Evolutionary conservation across 2,888 invertebrate genomes (phyloP).

Genomic region (Pollenia griseotomentosa): DNA sequence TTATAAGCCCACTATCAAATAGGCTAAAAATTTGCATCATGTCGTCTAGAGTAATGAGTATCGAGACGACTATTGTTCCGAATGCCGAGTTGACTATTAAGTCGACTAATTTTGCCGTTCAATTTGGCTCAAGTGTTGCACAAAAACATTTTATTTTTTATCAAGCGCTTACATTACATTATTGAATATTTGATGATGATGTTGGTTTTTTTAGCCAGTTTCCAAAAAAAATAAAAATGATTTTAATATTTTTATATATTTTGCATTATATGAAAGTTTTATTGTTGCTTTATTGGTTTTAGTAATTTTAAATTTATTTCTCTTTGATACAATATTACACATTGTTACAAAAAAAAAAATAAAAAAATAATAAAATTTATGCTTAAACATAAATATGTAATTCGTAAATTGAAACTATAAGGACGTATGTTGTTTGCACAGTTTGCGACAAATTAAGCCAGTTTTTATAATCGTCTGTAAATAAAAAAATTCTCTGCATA

Average conservation of each 20-base stretch:
- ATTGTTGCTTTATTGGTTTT: conserved; percentile 2
- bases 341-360: neutral
- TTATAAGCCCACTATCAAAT: no score
- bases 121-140: neutral
- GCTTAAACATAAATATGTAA: neutral
- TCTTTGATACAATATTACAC: conserved; percentile 29
- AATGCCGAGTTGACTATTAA: no score
- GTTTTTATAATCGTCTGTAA: no score
- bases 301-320: conserved; percentile 14
- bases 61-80: no score
- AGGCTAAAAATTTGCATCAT: no score
- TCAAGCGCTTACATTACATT: neutral
- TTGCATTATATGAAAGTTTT: neutral
- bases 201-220: conserved; percentile 19
- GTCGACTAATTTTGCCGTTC: neutral
- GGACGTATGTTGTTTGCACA: no score
- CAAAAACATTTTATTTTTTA: conserved; percentile 19
- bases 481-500: no score
- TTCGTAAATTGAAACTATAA: no score
- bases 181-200: conserved; percentile 23
- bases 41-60: no score
- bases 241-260: conserved; percentile 21
- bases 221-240: neutral
- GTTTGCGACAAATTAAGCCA: no score
- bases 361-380: neutral